Percentiles rank a stretch among this genome's conserved stretches.
These are phyloP conservation scores for Epistrophe eligans DNA, from an alignment of 2,888 invertebrate genomes.

Conservation along the genomic window DNA sequence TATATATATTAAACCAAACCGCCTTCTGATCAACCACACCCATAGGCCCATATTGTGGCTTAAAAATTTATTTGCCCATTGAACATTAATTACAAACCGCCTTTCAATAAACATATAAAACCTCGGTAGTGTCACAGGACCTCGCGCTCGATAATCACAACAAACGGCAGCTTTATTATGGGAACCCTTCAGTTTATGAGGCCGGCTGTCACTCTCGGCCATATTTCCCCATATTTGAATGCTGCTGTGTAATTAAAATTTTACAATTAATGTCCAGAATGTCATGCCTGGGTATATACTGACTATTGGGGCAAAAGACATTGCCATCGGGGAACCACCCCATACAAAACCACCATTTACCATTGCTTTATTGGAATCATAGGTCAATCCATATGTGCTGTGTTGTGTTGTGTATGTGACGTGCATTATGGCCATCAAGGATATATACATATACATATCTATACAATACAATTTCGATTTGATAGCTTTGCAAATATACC, in stretches of 20 bases:
- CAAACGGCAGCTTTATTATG: constrained; percentile 60
- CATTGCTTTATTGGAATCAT: constrained; percentile 20
- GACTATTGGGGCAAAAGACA: background rate
- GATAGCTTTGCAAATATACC: constrained; percentile 64
- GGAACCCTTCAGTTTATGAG: constrained; percentile 29
- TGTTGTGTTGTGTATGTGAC: background rate
- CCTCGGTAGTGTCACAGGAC: constrained; percentile 41
- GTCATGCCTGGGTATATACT: background rate
- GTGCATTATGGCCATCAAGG: constrained; percentile 42
- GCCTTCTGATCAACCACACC: constrained; percentile 51
- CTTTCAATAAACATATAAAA: constrained; percentile 62
- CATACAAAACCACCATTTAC: background rate
- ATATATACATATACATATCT: background rate
- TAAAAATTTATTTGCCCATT: constrained; percentile 66
- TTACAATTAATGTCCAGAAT: constrained; percentile 59
- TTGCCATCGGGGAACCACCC: constrained; percentile 3
- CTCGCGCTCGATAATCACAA: constrained; percentile 54
- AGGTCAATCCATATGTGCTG: constrained; percentile 5
- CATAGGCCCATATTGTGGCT: constrained; percentile 41
- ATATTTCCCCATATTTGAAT: constrained; percentile 39
- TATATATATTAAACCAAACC: background rate
- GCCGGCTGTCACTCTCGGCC: constrained; percentile 40
- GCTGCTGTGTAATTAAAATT: constrained; percentile 58
- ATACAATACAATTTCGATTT: constrained; percentile 44
- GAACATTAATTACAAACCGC: constrained; percentile 59